A percentile compares a stretch with the other conserved stretches of the same genome.
phyloP scores from a whole-genome alignment of 37 sponge, comb jelly and placozoan species.

The Cliona cf. orientalis region DNA sequence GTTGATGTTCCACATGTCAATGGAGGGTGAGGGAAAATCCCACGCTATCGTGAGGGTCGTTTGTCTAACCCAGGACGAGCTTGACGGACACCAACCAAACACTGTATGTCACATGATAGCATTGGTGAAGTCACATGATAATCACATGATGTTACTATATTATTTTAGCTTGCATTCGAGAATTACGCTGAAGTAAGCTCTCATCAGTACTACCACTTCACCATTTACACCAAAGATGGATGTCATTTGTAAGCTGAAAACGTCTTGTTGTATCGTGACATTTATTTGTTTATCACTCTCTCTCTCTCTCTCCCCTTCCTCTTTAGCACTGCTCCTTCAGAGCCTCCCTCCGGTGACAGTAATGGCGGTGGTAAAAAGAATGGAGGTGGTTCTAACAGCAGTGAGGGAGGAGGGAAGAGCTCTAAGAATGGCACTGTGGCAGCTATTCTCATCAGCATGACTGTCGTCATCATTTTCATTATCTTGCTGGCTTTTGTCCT shows the following conservation, averaged over 20 bases:
- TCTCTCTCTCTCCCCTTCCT: neutral
- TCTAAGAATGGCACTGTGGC: neutral
- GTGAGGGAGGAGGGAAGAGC: no score
- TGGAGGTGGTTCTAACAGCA: neutral
- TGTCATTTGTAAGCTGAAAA: conserved; percentile 35
- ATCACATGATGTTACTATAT: no score
- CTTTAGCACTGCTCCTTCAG: neutral
- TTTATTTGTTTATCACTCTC: no score
- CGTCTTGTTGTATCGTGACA: no score
- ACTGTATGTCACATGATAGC: no score
- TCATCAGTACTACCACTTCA: conserved; percentile 36
- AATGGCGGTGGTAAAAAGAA: neutral
- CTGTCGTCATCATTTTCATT: neutral
- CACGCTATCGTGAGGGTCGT: conserved; percentile 24
- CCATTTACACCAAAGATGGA: conserved; percentile 1
- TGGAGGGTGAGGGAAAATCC: neutral
- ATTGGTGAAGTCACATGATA: no score
- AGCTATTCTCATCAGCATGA: conserved; percentile 3
- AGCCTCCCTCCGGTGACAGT: neutral
- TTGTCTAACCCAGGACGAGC: neutral
- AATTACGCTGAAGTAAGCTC: neutral
- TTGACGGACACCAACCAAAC: no score
- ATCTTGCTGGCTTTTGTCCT: conserved; percentile 18
- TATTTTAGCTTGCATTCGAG: conserved; percentile 2
- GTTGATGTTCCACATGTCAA: conserved; percentile 16